phyloP scores from a whole-genome alignment of 2,113 vertebrate genomes.

The Tachuris rubrigastra region DNA sequence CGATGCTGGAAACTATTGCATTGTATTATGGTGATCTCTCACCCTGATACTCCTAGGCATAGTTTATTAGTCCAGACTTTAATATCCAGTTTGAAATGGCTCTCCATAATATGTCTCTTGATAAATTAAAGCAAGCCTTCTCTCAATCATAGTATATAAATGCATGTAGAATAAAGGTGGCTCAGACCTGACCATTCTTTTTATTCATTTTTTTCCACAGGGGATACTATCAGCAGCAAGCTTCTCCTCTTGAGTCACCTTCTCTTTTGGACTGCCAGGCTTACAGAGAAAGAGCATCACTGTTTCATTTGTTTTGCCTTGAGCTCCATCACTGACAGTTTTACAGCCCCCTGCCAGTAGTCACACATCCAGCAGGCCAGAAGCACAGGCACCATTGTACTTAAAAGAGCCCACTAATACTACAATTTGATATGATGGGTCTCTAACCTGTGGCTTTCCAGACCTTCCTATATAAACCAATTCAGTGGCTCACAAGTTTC shows the following conservation, averaged over 20 bases:
- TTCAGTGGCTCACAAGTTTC: neutral
- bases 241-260: neutral
- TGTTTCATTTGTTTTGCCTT: neutral
- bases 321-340: neutral
- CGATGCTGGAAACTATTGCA: neutral
- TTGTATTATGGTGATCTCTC: neutral
- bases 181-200: neutral
- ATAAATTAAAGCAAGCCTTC: neutral
- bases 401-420: neutral
- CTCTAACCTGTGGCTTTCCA: fast-evolving
- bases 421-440: fast-evolving
- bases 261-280: neutral
- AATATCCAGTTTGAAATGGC: neutral
- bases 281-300: neutral
- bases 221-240: neutral
- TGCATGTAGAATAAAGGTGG: neutral
- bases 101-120: neutral
- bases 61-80: neutral
- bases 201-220: neutral
- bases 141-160: neutral
- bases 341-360: neutral
- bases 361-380: neutral
- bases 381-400: neutral
- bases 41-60: neutral
- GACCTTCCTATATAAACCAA: neutral